A percentile compares a stretch with the other conserved stretches of the same genome.
Conservation (phyloP, 2,888 invertebrate genomes). For the Habrosyne pyritoides region DNA sequence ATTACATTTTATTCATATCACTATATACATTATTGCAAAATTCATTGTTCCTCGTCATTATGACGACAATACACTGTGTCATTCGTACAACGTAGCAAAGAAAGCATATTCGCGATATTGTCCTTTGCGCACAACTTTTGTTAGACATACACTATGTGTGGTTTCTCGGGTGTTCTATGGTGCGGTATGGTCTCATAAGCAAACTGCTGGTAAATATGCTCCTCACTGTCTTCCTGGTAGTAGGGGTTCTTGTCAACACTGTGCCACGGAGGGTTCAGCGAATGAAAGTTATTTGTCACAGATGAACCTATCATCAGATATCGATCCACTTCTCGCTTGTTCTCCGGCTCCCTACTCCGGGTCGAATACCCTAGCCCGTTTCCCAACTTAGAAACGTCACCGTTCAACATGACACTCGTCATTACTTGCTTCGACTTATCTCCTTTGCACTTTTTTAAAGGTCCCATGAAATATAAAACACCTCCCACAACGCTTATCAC, state of each 20-base stretch:
- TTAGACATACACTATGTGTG: conserved; percentile 85
- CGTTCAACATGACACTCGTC: conserved; percentile 80
- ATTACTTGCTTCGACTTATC: conserved; percentile 81
- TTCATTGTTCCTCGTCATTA: conserved; percentile 61
- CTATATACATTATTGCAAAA: conserved; percentile 81
- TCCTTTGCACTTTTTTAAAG: conserved; percentile 79
- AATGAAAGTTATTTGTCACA: conserved; percentile 79
- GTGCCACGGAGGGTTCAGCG: conserved; percentile 79
- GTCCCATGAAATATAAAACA: conserved; percentile 79
- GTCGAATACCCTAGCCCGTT: conserved; percentile 79
- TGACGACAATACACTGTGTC: conserved; percentile 57
- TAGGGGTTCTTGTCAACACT: conserved; percentile 79
- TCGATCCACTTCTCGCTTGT: conserved; percentile 76
- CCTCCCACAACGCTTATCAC: conserved; percentile 79
- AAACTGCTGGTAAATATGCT: conserved; percentile 81
- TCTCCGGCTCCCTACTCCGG: conserved; percentile 74
- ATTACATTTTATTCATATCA: conserved; percentile 78
- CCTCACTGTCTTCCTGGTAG: conserved; percentile 77
- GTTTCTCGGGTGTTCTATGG: conserved; percentile 81
- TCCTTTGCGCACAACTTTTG: conserved; percentile 73
- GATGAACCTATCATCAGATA: conserved; percentile 81
- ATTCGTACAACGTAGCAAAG: conserved; percentile 63
- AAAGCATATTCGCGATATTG: conserved; percentile 66
- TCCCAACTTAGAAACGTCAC: conserved; percentile 78
- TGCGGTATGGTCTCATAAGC: conserved; percentile 81